Base-by-base conservation (phyloP, 2,888 invertebrate genomes). In the Drosophila robusta region DNA sequence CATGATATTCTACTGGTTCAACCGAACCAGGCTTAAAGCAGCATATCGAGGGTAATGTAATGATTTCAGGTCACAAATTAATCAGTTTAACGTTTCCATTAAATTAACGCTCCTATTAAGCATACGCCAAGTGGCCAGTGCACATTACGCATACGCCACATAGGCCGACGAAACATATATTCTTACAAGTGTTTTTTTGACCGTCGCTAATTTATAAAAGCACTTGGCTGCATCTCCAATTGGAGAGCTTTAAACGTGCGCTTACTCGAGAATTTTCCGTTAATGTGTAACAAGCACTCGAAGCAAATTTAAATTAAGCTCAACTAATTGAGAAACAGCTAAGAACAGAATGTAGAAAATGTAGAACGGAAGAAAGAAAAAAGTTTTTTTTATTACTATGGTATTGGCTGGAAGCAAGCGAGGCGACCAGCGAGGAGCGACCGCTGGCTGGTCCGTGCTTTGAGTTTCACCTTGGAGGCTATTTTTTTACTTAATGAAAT, bases 401-500 rank as follows among this genome's bases (percentile, higher is more conserved):
- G 64, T 41, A 49, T 62, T 52, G 7, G 56, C 63, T 71, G 12
- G 34, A 52, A 39, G 65, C 47, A 29, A 52, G 42, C 9, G 29
- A 8, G 29, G 29, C 9, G 29, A 26, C 7, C 26, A 26, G 26
- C 8, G 26, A 26, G 2, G 2, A 26, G 26, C 32, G 11, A 34
- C 12, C 24, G 22, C 6, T 16, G 8, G 52, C 44, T 60, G 56
- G 57, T 26, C 41, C 18, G 18, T 45, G 61, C 62, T 49, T 44
- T 39, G n/a, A 47, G 55, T 63, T 68, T 58, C 44, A 66, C 60
- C 73, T 75, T 63, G 45, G 49, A 72, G 87, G 78, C 63, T 87
- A 78, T 88, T 88, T 84, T 87, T 79, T 73, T 82, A 79, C 74
- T 67, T 82, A 87, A 87, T 87, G 88, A 85, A 87, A 87, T 84